Base-by-base conservation (phyloP, 2,888 invertebrate genomes). In the Digitonthophagus gazella region DNA sequence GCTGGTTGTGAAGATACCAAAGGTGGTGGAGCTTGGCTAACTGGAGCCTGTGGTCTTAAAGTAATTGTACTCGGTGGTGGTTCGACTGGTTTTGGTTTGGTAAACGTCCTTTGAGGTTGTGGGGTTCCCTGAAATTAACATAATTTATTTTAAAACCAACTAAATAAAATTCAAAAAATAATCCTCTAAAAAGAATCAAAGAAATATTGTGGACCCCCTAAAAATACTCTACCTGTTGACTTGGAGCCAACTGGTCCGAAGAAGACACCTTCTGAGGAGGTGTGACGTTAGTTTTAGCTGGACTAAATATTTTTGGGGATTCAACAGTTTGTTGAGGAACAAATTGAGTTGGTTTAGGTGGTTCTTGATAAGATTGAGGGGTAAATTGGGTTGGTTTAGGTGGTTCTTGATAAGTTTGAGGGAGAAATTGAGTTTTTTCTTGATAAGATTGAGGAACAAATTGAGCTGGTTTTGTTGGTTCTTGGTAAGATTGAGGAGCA, bases 1-100 rank as follows among this genome's bases (percentile, higher is more conserved):
- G 92, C 93, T 77, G 94, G 94, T 85, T 94, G 93, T 76, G 93
- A 92, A 75, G 89, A 83, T 79, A 89, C 90, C 74, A 93, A 89
- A 72, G 92, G 92, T 69, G 91, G 86, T 72, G 92, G 90, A 80
- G 84, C 84, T 85, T 94, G 93, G 77, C 90, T 90, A 69, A 93
- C 86, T 19, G 94, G 94, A 73, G 88, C 87, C 79, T 91, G 87
- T 73, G 87, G 88, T 75, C 93, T 89, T 72, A 94, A 86, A 75
- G 90, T 89, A 82, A 93, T 89, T 56, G 88, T 87, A 18, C 90
- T 78, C 64, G 91, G 89, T 16, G 91, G 91, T 22, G 71, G 71
- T 65, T 69, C 71, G 55, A 71, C 66, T 15, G 57, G 64, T 64
- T 67, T 61, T 57, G 61, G 64, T 61, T 69, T 69, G 5, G 56